A percentile compares a stretch with the other conserved stretches of the same genome.
These are phyloP conservation scores for Pollimyrus isidori DNA, from an alignment of 2,113 vertebrate species.

Conservation along the genomic window DNA sequence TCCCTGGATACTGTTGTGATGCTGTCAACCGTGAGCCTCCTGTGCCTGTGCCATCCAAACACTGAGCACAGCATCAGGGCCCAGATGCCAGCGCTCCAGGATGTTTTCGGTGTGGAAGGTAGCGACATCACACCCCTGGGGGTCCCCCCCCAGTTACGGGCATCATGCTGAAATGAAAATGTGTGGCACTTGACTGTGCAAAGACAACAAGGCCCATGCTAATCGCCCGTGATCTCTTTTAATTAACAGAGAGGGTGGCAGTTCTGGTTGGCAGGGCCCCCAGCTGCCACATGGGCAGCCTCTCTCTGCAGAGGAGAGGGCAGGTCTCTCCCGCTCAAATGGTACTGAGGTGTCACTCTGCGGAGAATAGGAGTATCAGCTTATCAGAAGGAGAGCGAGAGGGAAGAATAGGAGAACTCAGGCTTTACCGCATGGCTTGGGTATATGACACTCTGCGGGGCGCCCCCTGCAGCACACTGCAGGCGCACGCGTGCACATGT, in stretches of 20 bases:
- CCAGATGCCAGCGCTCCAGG: constrained; percentile 49
- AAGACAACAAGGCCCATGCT: background rate
- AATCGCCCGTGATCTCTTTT: background rate
- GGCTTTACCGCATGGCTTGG: background rate
- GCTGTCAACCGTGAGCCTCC: constrained; percentile 11
- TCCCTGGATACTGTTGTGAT: constrained; percentile 13
- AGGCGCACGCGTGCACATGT: background rate
- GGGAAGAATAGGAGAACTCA: background rate
- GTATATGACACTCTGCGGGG: background rate
- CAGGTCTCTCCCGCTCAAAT: background rate
- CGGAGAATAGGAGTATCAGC: background rate
- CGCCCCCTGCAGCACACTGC: background rate
- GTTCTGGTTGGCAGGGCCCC: background rate
- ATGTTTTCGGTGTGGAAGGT: constrained; percentile 24
- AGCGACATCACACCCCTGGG: background rate
- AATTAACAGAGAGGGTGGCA: background rate
- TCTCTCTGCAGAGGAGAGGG: background rate
- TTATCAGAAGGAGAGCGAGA: background rate
- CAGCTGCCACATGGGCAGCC: background rate
- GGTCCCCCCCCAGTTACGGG: background rate
- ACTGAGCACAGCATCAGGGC: constrained; percentile 25
- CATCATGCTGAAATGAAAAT: background rate
- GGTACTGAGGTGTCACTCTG: background rate
- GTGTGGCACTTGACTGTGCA: background rate
- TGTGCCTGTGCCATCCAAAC: constrained; percentile 44